Evolutionary conservation across 2,113 vertebrate genomes (phyloP).

Genomic region (Murina feae): DNA sequence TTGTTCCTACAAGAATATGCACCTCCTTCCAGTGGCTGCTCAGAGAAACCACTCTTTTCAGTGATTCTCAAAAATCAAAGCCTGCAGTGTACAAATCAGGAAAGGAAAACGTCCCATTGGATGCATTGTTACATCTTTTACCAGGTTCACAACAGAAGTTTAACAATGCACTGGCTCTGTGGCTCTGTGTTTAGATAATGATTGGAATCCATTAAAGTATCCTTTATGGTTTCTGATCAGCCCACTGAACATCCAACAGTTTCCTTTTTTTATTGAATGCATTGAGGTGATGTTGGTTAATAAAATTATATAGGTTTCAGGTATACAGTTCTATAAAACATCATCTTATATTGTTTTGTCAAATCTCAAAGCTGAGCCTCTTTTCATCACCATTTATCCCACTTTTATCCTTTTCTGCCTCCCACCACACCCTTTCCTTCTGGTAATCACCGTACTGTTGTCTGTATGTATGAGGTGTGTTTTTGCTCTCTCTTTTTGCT

Average conservation of each 20-base stretch:
- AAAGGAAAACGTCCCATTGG: neutral
- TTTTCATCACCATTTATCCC: too few species aligned
- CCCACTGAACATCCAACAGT: slow-evolving; percentile 17
- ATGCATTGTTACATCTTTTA: neutral
- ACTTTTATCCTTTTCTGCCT: neutral
- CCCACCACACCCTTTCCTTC: too few species aligned
- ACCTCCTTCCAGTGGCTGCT: neutral
- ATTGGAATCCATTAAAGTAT: slow-evolving; percentile 46
- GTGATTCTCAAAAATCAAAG: slow-evolving; percentile 20
- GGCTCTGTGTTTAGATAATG: slow-evolving; percentile 47
- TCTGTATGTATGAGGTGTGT: neutral
- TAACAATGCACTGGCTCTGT: slow-evolving; percentile 4
- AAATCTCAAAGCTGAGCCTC: neutral
- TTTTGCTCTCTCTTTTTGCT: neutral
- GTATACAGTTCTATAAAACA: neutral
- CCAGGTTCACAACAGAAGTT: neutral
- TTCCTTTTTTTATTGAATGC: slow-evolving; percentile 32
- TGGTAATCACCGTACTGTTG: neutral
- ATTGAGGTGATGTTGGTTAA: neutral
- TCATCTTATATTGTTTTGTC: neutral
- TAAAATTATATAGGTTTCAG: neutral
- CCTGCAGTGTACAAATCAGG: neutral
- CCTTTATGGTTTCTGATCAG: slow-evolving; percentile 33
- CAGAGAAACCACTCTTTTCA: neutral
- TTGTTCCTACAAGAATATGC: neutral